A percentile compares a stretch with the other conserved stretches of the same genome.
Conservation (phyloP, 1,140 invertebrate species). For the Drepana arcuata region DNA sequence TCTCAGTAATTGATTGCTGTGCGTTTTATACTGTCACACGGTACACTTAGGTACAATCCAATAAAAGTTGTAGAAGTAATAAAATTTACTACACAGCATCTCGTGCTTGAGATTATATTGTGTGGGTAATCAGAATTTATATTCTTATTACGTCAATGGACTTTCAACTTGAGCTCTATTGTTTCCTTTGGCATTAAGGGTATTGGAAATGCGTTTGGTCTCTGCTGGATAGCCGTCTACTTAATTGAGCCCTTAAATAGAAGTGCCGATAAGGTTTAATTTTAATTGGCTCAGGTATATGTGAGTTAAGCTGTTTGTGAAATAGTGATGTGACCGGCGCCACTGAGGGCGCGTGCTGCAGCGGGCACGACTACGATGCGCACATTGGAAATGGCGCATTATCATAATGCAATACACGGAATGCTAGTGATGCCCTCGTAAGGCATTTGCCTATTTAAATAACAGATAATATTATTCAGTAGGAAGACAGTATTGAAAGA, state of each 20-base stretch:
- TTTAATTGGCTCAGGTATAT: no score
- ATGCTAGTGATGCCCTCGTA: slow-evolving; percentile 44
- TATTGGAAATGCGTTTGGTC: slow-evolving; percentile 21
- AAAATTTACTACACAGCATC: slow-evolving; percentile 24
- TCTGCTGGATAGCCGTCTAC: no score
- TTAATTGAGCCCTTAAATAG: no score
- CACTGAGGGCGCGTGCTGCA: slow-evolving; percentile 33
- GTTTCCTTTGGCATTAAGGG: slow-evolving; percentile 22
- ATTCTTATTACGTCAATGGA: slow-evolving; percentile 26
- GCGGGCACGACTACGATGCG: slow-evolving; percentile 32
- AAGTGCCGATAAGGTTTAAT: no score
- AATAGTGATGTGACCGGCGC: slow-evolving; percentile 26
- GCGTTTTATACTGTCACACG: slow-evolving; percentile 23
- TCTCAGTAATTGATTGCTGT: slow-evolving; percentile 27
- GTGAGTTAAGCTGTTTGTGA: no score
- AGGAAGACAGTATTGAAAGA: no score
- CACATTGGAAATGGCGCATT: slow-evolving; percentile 56
- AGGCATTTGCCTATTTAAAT: slow-evolving; percentile 30
- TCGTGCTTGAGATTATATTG: slow-evolving; percentile 22
- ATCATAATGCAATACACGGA: slow-evolving; percentile 53
- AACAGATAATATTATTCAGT: neutral
- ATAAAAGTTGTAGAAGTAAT: slow-evolving; percentile 25
- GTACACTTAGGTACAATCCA: slow-evolving; percentile 13
- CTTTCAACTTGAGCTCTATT: slow-evolving; percentile 32
- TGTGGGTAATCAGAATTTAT: slow-evolving; percentile 21